Evolutionary conservation across 2,797 vertebrate species (phyloP).

Genomic region (Sebastes vulpes): DNA sequence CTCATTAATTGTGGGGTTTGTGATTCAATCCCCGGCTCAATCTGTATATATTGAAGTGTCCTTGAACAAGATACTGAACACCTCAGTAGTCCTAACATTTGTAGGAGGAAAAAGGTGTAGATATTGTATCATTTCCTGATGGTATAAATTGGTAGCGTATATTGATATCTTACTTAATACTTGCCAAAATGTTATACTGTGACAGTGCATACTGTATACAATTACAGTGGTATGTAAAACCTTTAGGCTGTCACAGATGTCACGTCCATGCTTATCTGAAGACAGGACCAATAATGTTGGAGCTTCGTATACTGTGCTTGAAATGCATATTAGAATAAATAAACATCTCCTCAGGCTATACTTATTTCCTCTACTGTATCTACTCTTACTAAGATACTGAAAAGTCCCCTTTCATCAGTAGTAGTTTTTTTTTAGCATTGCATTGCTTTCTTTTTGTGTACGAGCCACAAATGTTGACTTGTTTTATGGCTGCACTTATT

Average conservation of each 20-base stretch:
- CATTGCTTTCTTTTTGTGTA: background rate
- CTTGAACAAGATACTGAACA: background rate
- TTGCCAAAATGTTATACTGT: no score
- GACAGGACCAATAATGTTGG: no score
- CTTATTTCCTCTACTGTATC: background rate
- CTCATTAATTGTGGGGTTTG: background rate
- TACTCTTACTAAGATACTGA: background rate
- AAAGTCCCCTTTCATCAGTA: background rate
- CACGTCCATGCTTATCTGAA: no score
- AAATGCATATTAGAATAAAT: background rate
- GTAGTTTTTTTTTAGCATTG: background rate
- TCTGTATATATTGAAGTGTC: background rate
- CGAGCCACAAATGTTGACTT: conserved; percentile 6
- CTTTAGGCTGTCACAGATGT: background rate
- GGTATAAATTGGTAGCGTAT: background rate
- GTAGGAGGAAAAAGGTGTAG: background rate
- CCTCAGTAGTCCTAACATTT: background rate
- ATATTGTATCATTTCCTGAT: background rate
- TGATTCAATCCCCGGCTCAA: background rate
- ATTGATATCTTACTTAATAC: background rate
- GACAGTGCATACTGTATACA: no score
- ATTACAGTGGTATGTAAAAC: background rate
- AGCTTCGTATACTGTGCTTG: background rate
- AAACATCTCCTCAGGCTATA: background rate
- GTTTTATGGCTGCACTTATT: conserved; percentile 24